phyloP scores from a whole-genome alignment of 1,140 invertebrate genomes.

The Contarinia nasturtii region DNA sequence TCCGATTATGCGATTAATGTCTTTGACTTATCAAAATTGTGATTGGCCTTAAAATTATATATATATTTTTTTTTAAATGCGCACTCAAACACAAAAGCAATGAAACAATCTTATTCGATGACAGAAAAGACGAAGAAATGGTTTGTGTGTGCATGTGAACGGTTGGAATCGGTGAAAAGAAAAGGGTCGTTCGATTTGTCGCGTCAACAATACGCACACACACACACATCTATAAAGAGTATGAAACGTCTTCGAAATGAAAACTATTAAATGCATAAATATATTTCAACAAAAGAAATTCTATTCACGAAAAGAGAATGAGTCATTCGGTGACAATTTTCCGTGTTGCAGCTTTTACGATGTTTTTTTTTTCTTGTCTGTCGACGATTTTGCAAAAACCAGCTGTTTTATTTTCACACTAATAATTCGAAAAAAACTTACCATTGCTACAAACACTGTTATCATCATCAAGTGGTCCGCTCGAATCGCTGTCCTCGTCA shows the following conservation, averaged over 20 bases:
- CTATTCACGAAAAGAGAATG: no score
- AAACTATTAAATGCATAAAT: no score
- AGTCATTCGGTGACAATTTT: no score
- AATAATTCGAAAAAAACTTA: slow-evolving; percentile 10
- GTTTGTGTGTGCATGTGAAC: no score
- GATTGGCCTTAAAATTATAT: not conserved
- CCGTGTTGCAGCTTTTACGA: no score
- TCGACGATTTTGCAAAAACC: no score
- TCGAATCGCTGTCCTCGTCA: slow-evolving; percentile 22
- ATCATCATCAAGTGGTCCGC: slow-evolving; percentile 16
- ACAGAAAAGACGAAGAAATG: not conserved
- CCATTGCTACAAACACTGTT: slow-evolving; percentile 26
- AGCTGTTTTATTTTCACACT: no score
- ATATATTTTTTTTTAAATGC: no score
- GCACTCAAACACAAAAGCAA: not conserved
- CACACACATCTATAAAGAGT: no score
- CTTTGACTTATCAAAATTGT: slow-evolving; percentile 2
- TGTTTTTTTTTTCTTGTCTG: no score
- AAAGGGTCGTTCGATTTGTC: not conserved
- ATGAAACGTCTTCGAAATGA: no score
- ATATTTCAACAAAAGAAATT: no score
- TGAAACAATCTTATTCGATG: not conserved
- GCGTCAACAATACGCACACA: not conserved
- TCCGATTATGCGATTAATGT: slow-evolving; percentile 4
- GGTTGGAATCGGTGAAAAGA: not conserved